Base-by-base conservation (phyloP, 1,140 invertebrate species). In the Drosophila sulfurigaster region DNA sequence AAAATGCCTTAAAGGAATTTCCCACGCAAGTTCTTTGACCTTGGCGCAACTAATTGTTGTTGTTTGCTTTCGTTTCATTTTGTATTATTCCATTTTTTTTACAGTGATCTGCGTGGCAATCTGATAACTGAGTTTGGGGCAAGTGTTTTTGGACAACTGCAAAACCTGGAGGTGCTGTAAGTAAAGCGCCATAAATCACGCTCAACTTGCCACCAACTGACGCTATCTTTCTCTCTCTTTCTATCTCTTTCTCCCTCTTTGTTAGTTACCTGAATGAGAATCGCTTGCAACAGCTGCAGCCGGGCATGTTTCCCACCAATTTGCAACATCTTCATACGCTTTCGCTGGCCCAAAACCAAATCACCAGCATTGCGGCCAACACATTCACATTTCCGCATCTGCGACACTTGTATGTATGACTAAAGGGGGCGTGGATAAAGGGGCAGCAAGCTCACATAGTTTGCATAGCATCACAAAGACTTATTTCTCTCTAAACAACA, bases 91-190 rank as follows among this genome's bases (percentile, higher is more conserved):
- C 5, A 38, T 48, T 58, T 57, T 25, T 5, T n/a, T 5, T 35
- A 49, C 25, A 93, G 93, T 45, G 93, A 93, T 74, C 77, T 93
- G 35, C 89, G 93, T 0, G 82, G 91, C 58, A 93, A 93, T 86
- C 75, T 78, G 43, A 85, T 93, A 25, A 77, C 65, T 6, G 81
- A 78, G 57, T 88, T 93, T 20, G 74, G 83, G 7, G 71, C 83
- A 1, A 38, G 70, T 3, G 81, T 92, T 8, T 93, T 93, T 65
- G 62, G 64, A 2, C 48, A 78, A 6, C 74, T 93, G 15, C 52
- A 60, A 8, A 91, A 65, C 25, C 72, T 93, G 59, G 81, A 82
- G 78, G 76, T 87, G 11, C 78, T 93, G 93, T 93, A 93, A 93
- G 93, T 92, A 49, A 32, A 46, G 8, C 16, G 16, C 5, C 56